These are phyloP conservation scores for Prunella strophiata DNA, from an alignment of 2,797 vertebrate species.

Conservation along the genomic window DNA sequence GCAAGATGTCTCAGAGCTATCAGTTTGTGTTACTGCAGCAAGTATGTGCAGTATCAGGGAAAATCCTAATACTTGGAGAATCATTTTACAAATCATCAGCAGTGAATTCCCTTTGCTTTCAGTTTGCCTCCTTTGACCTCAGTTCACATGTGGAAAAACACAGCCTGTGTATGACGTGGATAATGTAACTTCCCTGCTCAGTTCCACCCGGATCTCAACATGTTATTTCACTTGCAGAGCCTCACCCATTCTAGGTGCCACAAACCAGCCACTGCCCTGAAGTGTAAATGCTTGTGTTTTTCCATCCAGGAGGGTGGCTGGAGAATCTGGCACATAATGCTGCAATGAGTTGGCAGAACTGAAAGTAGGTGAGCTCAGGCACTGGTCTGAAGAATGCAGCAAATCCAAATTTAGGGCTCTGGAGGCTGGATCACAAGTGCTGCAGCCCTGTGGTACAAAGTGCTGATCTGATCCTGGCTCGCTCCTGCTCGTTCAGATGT, in stretches of 20 bases:
- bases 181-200: neutral
- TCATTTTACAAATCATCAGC: neutral
- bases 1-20: neutral
- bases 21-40: neutral
- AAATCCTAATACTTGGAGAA: neutral
- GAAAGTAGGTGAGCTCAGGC: conserved; percentile 15
- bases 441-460: conserved; percentile 19
- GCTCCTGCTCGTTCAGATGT: conserved; percentile 9
- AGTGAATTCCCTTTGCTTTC: neutral
- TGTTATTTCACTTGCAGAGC: neutral
- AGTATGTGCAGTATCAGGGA: neutral
- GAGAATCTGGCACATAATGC: neutral
- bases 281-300: conserved; percentile 12
- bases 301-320: neutral
- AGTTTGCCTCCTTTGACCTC: neutral
- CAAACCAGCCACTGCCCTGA: conserved; percentile 33
- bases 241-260: neutral
- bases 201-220: neutral
- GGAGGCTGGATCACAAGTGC: neutral
- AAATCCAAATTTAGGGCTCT: conserved; percentile 23
- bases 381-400: neutral
- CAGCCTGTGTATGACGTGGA: neutral
- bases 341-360: neutral
- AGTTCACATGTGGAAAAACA: neutral
- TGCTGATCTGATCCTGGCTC: conserved; percentile 20